phyloP scores from a whole-genome alignment of 2,113 vertebrate species.

The Podarcis raffonei region DNA sequence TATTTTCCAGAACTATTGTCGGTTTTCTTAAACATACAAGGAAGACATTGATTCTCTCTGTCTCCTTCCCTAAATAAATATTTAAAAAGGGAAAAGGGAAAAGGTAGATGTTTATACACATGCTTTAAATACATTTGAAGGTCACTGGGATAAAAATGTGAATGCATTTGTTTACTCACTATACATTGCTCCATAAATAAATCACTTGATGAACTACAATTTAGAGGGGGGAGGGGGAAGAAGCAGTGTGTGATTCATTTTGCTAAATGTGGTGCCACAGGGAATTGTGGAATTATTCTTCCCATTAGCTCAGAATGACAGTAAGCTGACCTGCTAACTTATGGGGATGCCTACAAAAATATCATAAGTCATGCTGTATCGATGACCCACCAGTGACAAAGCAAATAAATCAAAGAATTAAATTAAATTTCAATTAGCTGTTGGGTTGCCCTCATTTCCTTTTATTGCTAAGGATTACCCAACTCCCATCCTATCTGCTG shows the following conservation, averaged over 20 bases:
- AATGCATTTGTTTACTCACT: conserved; percentile 70
- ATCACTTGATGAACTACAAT: conserved; percentile 68
- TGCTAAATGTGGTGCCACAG: conserved; percentile 49
- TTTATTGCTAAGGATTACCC: conserved; percentile 31
- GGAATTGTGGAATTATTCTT: conserved; percentile 56
- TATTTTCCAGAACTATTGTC: conserved; percentile 71
- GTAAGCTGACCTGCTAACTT: conserved; percentile 39
- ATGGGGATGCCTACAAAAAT: neutral
- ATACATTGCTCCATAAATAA: conserved; percentile 65
- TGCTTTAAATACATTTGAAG: conserved; percentile 63
- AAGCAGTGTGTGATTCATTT: conserved; percentile 65
- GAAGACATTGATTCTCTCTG: conserved; percentile 64
- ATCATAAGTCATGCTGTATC: neutral
- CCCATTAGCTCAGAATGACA: conserved; percentile 53
- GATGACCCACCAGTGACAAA: conserved; percentile 13
- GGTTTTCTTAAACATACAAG: conserved; percentile 61
- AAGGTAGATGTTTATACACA: neutral
- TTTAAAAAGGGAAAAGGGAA: neutral
- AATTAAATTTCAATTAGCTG: conserved; percentile 62
- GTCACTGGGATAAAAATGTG: conserved; percentile 67
- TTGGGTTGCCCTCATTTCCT: conserved; percentile 14
- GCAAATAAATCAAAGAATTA: conserved; percentile 44
- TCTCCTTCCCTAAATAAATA: conserved; percentile 52
- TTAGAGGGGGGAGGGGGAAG: conserved; percentile 12
- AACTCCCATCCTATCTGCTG: neutral